phyloP scores from a whole-genome alignment of 2,113 vertebrate species.

The Osmerus mordax region DNA sequence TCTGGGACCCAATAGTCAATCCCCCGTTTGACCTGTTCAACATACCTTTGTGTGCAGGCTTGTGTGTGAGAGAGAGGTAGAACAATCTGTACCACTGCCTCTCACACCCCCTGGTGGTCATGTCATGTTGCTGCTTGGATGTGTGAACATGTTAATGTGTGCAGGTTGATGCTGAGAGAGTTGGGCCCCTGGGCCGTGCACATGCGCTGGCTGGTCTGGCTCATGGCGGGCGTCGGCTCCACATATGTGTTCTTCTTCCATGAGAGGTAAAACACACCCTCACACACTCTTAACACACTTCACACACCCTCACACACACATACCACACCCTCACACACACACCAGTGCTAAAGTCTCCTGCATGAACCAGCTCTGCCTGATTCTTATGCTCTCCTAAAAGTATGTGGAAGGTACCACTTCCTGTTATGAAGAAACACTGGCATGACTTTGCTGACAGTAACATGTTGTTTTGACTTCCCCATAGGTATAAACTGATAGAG shows the following conservation, averaged over 20 bases:
- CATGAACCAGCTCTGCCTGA: no score
- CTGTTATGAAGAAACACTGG: neutral
- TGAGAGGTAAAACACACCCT: constrained; percentile 75
- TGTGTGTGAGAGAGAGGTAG: neutral
- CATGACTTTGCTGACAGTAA: neutral
- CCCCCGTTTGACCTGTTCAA: no score
- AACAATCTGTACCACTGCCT: neutral
- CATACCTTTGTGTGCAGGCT: neutral
- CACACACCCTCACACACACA: neutral
- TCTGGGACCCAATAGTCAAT: no score
- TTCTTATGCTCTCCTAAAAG: no score
- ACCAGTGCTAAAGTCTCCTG: no score
- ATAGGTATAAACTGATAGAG: constrained; percentile 91
- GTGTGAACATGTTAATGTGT: neutral
- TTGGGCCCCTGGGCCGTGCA: constrained; percentile 86
- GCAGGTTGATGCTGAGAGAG: constrained; percentile 85
- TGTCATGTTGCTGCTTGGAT: no score
- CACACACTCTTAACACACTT: neutral
- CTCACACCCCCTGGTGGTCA: neutral
- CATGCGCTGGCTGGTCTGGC: constrained; percentile 92
- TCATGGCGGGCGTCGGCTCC: constrained; percentile 82
- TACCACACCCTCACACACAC: no score
- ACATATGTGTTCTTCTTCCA: constrained; percentile 88
- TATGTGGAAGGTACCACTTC: neutral
- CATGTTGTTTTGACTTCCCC: neutral